These are phyloP conservation scores for Petroica traversi DNA, from an alignment of 2,113 vertebrate species.

Conservation along the genomic window DNA sequence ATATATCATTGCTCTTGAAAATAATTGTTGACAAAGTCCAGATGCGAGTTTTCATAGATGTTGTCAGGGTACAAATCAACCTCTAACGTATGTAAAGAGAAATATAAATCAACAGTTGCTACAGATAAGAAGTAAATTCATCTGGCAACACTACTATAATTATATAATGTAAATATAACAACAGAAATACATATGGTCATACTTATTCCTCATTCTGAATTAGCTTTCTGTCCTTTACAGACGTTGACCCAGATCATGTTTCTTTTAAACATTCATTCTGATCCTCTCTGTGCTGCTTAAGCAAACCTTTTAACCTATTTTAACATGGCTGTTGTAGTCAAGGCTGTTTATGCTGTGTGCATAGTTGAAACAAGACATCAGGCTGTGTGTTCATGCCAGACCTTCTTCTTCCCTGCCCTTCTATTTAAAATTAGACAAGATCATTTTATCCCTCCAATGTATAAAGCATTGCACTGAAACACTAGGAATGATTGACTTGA, in stretches of 20 bases:
- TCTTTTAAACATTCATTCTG: slow-evolving; percentile 14
- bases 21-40: slow-evolving; percentile 30
- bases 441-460: not conserved
- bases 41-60: not conserved
- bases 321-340: not conserved
- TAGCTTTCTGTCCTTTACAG: not conserved
- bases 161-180: slow-evolving; percentile 20
- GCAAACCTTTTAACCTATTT: slow-evolving; percentile 49
- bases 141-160: slow-evolving; percentile 18
- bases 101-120: slow-evolving; percentile 33
- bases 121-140: slow-evolving; percentile 22
- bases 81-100: slow-evolving; percentile 7
- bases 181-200: not conserved
- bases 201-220: slow-evolving; percentile 3
- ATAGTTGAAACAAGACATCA: slow-evolving; percentile 45
- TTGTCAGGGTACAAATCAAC: not conserved
- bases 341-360: not conserved
- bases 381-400: not conserved
- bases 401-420: not conserved
- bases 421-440: not conserved
- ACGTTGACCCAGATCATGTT: not conserved
- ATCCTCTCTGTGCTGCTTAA: slow-evolving; percentile 9
- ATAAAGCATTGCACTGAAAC: not conserved
- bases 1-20: slow-evolving; percentile 23
- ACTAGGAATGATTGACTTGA: not conserved